Conservation (phyloP, 1,140 invertebrate genomes). For the Melanaphis sacchari region DNA sequence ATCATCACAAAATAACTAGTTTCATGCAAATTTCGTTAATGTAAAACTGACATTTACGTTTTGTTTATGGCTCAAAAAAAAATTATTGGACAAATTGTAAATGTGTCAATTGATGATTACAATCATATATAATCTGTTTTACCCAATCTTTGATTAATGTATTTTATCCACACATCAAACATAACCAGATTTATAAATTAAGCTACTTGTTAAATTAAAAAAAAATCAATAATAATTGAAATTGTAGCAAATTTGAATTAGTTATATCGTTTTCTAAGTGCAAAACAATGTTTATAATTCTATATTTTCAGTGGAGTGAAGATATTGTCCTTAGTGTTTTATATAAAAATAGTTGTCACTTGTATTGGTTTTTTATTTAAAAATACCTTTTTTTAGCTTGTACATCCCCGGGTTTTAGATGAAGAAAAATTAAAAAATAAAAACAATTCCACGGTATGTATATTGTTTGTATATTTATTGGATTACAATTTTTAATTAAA, state of each 20-base stretch:
- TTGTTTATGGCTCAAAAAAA: too few relatives aligned
- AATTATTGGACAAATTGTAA: too few relatives aligned
- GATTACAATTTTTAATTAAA: not conserved
- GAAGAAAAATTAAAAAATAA: not conserved
- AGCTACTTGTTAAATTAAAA: not conserved
- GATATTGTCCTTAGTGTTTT: not conserved
- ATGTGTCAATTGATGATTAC: not conserved
- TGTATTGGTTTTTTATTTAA: not conserved
- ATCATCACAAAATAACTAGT: too few relatives aligned
- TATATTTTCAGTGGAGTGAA: not conserved
- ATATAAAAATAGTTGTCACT: not conserved
- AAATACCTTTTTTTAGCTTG: not conserved
- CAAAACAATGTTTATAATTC: not conserved
- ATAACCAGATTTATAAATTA: not conserved
- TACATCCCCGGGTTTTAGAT: too few relatives aligned
- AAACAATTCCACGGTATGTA: slow-evolving; percentile 8
- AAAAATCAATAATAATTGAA: not conserved
- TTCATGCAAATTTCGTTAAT: too few relatives aligned
- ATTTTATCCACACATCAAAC: not conserved
- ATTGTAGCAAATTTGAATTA: not conserved
- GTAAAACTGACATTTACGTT: too few relatives aligned
- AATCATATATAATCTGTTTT: not conserved
- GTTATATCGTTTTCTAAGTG: not conserved
- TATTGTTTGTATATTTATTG: not conserved
- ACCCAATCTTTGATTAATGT: not conserved